Percentiles rank a stretch among this genome's conserved stretches.
These are phyloP conservation scores for Holacanthella duospinosa DNA, from an alignment of 2,888 invertebrate species.

Conservation along the genomic window DNA sequence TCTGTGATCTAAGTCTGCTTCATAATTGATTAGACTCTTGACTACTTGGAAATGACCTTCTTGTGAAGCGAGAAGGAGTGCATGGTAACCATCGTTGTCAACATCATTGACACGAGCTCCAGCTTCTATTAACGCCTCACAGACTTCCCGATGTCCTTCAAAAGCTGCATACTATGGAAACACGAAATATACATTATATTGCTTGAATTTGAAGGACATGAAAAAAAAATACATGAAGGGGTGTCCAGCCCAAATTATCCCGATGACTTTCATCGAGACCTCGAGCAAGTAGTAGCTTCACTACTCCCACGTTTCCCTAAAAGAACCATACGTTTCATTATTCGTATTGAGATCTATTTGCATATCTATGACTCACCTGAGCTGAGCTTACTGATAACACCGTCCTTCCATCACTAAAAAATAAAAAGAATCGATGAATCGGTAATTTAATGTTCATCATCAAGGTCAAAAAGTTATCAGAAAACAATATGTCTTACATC, in stretches of 20 bases:
- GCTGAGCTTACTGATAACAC: slow-evolving; percentile 45
- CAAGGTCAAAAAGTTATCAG: no score
- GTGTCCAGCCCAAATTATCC: slow-evolving; percentile 89
- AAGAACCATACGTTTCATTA: not conserved
- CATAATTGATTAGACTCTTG: slow-evolving; percentile 59
- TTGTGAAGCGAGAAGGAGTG: slow-evolving; percentile 68
- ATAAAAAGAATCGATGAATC: no score
- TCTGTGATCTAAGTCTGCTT: slow-evolving; percentile 68
- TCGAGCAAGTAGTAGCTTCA: slow-evolving; percentile 74
- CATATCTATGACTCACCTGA: slow-evolving; percentile 14
- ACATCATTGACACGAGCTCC: slow-evolving; percentile 79
- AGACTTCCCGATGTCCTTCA: slow-evolving; percentile 77
- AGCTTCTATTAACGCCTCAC: slow-evolving; percentile 69
- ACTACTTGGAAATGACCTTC: slow-evolving; percentile 67
- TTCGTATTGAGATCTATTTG: not conserved
- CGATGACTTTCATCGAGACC: slow-evolving; percentile 52
- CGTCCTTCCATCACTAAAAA: slow-evolving; percentile 44
- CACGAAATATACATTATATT: not conserved
- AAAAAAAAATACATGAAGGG: slow-evolving; percentile 67
- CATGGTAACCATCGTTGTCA: slow-evolving; percentile 82
- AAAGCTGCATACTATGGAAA: slow-evolving; percentile 56
- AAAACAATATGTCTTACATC: no score
- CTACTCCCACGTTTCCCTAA: slow-evolving; percentile 75
- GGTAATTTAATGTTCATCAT: no score
- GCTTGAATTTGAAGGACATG: not conserved